phyloP scores from a whole-genome alignment of 2,113 vertebrate genomes.

The Passer domesticus region DNA sequence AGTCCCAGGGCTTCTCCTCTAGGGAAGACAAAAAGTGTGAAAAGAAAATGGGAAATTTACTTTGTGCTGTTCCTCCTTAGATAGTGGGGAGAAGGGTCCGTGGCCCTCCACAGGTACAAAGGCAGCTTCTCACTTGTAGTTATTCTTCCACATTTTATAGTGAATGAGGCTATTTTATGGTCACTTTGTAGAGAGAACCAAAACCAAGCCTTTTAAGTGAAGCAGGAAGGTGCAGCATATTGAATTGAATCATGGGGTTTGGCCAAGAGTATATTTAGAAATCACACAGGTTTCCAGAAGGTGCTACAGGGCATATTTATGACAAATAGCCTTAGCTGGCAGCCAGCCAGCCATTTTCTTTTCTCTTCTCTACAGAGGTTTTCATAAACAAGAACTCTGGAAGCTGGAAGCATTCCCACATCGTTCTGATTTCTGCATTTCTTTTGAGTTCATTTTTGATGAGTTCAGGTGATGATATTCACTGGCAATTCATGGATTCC shows the following conservation, averaged over 20 bases:
- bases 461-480: background rate
- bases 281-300: background rate
- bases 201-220: background rate
- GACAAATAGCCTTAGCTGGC: conserved; percentile 15
- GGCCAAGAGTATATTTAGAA: background rate
- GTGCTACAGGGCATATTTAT: background rate
- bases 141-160: background rate
- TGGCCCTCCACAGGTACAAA: background rate
- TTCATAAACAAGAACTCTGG: conserved; percentile 13
- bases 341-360: background rate
- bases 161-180: background rate
- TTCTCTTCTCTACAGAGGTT: background rate
- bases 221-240: background rate
- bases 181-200: background rate
- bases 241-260: background rate
- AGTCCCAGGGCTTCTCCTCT: background rate
- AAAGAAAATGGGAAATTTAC: background rate
- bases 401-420: background rate
- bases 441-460: background rate
- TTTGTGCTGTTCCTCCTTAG: background rate
- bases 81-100: background rate
- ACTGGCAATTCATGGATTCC: background rate
- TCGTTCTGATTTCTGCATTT: background rate
- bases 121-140: background rate
- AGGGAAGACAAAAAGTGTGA: background rate